These are phyloP conservation scores for Plectropomus leopardus DNA, from an alignment of 2,113 vertebrate genomes.

Conservation along the genomic window DNA sequence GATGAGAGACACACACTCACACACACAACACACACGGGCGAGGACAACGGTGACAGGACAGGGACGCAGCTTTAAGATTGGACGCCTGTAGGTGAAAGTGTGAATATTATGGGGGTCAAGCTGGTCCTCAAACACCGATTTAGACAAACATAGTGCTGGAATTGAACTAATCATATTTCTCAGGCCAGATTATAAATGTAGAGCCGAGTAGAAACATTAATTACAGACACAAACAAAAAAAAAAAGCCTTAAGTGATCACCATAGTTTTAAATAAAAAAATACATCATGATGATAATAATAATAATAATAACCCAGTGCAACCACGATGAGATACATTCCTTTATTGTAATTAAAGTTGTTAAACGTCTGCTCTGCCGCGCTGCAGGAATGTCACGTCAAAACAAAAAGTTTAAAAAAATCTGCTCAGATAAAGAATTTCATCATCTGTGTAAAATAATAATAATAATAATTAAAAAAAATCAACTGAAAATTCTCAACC, in stretches of 20 bases:
- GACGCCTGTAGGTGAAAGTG: neutral
- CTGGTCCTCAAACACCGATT: neutral
- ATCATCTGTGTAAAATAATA: constrained; percentile 34
- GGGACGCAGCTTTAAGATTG: neutral
- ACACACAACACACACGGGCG: neutral
- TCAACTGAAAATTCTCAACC: constrained; percentile 83
- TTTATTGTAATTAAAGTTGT: constrained; percentile 92
- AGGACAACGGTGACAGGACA: neutral
- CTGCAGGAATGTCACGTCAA: constrained; percentile 89
- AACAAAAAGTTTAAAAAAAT: constrained; percentile 81
- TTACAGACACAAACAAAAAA: neutral
- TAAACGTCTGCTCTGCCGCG: constrained; percentile 85
- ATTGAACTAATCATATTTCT: no score
- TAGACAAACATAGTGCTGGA: no score
- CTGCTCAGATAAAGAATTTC: constrained; percentile 79
- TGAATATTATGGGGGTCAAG: no score
- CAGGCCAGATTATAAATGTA: no score
- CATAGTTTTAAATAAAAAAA: neutral
- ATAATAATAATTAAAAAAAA: constrained; percentile 70
- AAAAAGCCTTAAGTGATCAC: neutral
- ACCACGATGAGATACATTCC: constrained; percentile 86
- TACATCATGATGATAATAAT: neutral
- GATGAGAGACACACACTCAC: neutral
- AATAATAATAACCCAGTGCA: neutral
- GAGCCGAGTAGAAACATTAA: no score